Evolutionary conservation across 2,797 vertebrate genomes (phyloP).

Genomic region (Schizopygopsis pylzovi): DNA sequence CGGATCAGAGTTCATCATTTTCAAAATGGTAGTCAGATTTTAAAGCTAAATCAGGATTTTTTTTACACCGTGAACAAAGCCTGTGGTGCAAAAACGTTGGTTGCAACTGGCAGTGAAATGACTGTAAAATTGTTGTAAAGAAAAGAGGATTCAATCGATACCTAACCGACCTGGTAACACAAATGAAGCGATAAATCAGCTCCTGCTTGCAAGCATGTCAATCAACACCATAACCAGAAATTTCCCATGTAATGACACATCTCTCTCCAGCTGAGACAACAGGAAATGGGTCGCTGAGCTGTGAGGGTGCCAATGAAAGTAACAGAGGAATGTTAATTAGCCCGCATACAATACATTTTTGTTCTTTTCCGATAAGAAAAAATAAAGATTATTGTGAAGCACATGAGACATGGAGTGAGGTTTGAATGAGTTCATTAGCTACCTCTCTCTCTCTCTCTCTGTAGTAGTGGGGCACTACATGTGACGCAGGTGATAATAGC

Average conservation of each 20-base stretch:
- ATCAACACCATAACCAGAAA: constrained; percentile 42
- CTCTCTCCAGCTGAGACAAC: constrained; percentile 25
- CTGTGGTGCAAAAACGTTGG: not conserved
- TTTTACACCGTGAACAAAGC: not conserved
- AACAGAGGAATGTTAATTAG: constrained; percentile 51
- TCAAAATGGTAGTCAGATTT: not conserved
- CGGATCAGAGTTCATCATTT: not conserved
- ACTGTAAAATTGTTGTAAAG: not conserved
- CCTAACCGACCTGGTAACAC: not conserved
- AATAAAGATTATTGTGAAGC: constrained; percentile 30
- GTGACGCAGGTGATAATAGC: constrained; percentile 1
- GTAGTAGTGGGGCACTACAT: not conserved
- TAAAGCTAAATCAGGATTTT: not conserved
- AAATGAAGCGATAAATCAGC: constrained; percentile 26
- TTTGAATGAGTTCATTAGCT: constrained; percentile 44
- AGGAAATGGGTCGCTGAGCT: constrained; percentile 37
- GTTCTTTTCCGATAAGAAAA: constrained; percentile 46
- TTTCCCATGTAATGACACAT: constrained; percentile 43
- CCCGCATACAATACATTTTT: constrained; percentile 1
- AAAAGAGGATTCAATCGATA: constrained; percentile 6
- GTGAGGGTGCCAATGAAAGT: constrained; percentile 13
- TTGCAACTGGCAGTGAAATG: not conserved
- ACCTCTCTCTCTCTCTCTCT: not conserved
- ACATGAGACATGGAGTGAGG: constrained; percentile 27
- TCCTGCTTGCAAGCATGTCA: constrained; percentile 31